These are phyloP conservation scores for Pungitius pungitius DNA, from an alignment of 2,113 vertebrate genomes.

Conservation along the genomic window DNA sequence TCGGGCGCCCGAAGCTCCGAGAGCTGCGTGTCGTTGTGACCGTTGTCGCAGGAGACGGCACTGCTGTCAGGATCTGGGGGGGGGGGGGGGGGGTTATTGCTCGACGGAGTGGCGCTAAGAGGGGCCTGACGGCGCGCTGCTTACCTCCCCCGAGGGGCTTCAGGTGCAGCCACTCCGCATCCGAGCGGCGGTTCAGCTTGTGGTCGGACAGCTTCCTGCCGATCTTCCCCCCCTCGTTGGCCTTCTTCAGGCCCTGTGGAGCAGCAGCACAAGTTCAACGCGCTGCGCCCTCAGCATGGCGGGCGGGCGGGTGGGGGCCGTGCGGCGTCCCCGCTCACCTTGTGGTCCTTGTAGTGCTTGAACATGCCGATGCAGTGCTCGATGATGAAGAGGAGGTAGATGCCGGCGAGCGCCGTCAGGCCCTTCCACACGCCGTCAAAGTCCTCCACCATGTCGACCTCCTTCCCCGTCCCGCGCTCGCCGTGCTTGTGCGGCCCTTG, in stretches of 20 bases:
- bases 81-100: constrained; percentile 9
- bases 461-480: constrained; percentile 18
- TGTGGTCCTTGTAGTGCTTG: constrained; percentile 91
- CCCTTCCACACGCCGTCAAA: constrained; percentile 97
- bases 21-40: constrained; percentile 89
- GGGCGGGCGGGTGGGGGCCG: neutral
- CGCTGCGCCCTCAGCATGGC: neutral
- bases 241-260: constrained; percentile 82
- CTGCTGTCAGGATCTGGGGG: constrained; percentile 83
- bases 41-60: constrained; percentile 81
- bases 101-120: neutral
- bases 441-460: constrained; percentile 71
- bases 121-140: neutral
- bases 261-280: neutral
- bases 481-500: constrained; percentile 90
- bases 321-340: constrained; percentile 72
- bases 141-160: constrained; percentile 85
- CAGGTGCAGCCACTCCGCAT: constrained; percentile 95
- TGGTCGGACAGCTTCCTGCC: constrained; percentile 95
- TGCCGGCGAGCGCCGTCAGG: constrained; percentile 91
- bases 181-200: constrained; percentile 90
- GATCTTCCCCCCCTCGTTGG: constrained; percentile 83
- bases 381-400: constrained; percentile 97
- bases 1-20: constrained; percentile 86
- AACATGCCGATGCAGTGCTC: constrained; percentile 97